Percentiles rank a stretch among this genome's conserved stretches.
Evolutionary conservation across 2,888 invertebrate species (phyloP).

Genomic region (Polymixis lichenea): DNA sequence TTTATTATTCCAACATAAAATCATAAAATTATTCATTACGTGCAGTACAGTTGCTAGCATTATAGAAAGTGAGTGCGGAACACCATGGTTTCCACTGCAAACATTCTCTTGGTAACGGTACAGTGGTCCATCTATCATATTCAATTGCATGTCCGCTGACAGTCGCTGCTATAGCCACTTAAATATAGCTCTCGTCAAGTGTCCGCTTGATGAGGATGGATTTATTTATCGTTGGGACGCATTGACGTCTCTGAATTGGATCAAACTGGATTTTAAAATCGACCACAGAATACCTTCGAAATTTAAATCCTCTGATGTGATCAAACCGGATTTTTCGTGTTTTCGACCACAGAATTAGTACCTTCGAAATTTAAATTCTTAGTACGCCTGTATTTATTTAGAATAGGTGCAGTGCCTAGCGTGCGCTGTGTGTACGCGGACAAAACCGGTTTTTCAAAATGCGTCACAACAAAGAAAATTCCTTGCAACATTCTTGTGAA

Average conservation of each 20-base stretch:
- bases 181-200: conserved; percentile 63
- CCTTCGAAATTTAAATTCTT: not conserved
- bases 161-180: conserved; percentile 57
- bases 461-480: conserved; percentile 36
- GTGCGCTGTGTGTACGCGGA: conserved; percentile 11
- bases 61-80: conserved; percentile 54
- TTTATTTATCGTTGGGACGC: conserved; percentile 68
- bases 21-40: conserved; percentile 1
- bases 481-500: conserved; percentile 7
- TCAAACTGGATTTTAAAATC: conserved; percentile 38
- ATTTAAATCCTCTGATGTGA: conserved; percentile 31
- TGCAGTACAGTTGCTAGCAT: conserved; percentile 28
- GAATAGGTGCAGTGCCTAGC: not conserved
- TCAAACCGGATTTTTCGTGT: conserved; percentile 36
- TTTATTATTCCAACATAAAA: conserved; percentile 9
- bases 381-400: not conserved
- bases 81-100: conserved; percentile 39
- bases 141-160: conserved; percentile 76
- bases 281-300: conserved; percentile 15
- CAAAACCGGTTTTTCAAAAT: conserved; percentile 27
- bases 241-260: conserved; percentile 49
- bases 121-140: conserved; percentile 75
- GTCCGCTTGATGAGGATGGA: conserved; percentile 71
- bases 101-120: conserved; percentile 62
- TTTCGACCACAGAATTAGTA: conserved; percentile 16